These are phyloP conservation scores for Neodiprion fabricii DNA, from an alignment of 1,140 invertebrate genomes.

Conservation along the genomic window DNA sequence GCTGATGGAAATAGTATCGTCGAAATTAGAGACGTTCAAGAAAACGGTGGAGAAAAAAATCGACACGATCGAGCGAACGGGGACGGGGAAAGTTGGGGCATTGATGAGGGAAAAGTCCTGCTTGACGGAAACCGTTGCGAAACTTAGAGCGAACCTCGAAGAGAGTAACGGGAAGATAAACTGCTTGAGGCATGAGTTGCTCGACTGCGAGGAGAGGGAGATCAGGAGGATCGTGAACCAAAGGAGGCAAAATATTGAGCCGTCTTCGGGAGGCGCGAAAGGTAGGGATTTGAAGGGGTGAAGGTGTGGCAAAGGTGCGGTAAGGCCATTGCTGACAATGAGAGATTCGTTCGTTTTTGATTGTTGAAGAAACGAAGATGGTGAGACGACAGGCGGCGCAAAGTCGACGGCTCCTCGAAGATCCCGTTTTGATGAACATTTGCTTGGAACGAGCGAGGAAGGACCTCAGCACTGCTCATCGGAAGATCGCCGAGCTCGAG, in stretches of 20 bases:
- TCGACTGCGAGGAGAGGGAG: neutral
- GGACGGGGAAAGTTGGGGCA: neutral
- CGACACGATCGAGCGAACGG: constrained; percentile 14
- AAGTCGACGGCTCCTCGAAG: constrained; percentile 34
- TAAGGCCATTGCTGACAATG: constrained; percentile 38
- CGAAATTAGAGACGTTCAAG: constrained; percentile 25
- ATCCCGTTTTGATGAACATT: constrained; percentile 53
- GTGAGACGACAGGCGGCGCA: constrained; percentile 29
- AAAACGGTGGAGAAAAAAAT: constrained; percentile 25
- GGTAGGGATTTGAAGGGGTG: constrained; percentile 37
- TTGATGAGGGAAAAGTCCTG: constrained; percentile 6
- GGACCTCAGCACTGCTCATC: constrained; percentile 11
- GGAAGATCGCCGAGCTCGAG: constrained; percentile 2
- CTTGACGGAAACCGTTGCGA: constrained; percentile 36
- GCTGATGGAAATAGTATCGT: neutral
- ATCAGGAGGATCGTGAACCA: constrained; percentile 19
- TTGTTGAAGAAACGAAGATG: constrained; percentile 49
- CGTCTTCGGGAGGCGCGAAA: constrained; percentile 40
- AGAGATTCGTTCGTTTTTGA: constrained; percentile 55
- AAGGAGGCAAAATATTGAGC: constrained; percentile 41
- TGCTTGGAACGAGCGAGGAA: constrained; percentile 56
- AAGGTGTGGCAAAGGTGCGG: constrained; percentile 39
- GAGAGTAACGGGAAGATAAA: constrained; percentile 42
- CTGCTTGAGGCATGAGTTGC: neutral
- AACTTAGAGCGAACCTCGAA: constrained; percentile 54